These are phyloP conservation scores for Fragum whitleyi DNA, from an alignment of 2,888 invertebrate genomes.

Conservation along the genomic window DNA sequence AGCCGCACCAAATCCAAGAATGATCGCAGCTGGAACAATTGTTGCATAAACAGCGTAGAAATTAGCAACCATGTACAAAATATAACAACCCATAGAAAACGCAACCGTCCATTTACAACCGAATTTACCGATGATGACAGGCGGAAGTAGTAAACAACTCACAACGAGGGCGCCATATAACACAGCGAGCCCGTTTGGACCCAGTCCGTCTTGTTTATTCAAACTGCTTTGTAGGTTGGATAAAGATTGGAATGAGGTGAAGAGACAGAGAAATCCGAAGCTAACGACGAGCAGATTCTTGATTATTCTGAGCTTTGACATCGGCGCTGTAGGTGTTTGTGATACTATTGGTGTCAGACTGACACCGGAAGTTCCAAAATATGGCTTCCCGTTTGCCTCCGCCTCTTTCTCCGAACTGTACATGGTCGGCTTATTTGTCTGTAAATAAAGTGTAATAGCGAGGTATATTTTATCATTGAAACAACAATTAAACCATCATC, in stretches of 20 bases:
- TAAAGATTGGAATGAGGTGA: constrained; percentile 98
- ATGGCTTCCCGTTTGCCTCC: constrained; percentile 19
- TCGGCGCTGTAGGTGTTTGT: constrained; percentile 20
- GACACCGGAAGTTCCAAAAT: constrained; percentile 39
- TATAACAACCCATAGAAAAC: constrained; percentile 95
- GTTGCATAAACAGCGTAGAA: constrained; percentile 95
- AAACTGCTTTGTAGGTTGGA: constrained; percentile 96
- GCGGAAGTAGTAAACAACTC: constrained; percentile 95
- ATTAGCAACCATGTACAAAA: constrained; percentile 97
- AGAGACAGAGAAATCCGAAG: constrained; percentile 96
- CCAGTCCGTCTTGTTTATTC: constrained; percentile 95
- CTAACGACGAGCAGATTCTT: constrained; percentile 97
- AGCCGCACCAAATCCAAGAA: constrained; percentile 97
- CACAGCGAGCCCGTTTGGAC: constrained; percentile 94
- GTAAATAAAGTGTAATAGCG: neutral
- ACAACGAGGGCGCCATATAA: constrained; percentile 97
- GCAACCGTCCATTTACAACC: constrained; percentile 99
- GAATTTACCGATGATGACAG: constrained; percentile 86
- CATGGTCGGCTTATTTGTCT: neutral
- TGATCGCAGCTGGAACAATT: constrained; percentile 90
- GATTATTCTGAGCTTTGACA: constrained; percentile 88
- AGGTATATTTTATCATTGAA: too few relatives aligned
- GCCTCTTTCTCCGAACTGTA: constrained; percentile 29
- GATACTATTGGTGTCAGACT: constrained; percentile 23
- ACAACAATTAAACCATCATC: too few relatives aligned